A percentile compares a stretch with the other conserved stretches of the same genome.
These are phyloP conservation scores for Chaetodon auriga DNA, from an alignment of 2,113 vertebrate species.

Conservation along the genomic window DNA sequence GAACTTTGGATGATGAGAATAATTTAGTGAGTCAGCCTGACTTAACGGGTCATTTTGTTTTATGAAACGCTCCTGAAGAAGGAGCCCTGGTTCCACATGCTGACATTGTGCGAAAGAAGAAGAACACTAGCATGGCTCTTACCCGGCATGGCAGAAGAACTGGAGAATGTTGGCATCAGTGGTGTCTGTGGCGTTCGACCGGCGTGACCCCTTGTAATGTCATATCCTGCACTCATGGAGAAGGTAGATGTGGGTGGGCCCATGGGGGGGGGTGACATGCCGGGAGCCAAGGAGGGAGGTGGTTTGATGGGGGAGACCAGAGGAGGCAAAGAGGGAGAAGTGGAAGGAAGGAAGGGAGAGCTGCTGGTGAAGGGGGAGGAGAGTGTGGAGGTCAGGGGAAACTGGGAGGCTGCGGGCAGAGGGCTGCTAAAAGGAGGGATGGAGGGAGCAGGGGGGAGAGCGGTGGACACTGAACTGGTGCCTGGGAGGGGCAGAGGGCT, in stretches of 20 bases:
- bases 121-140: not conserved
- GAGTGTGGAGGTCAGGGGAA: slow-evolving; percentile 38
- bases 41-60: too few species aligned
- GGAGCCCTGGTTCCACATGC: too few species aligned
- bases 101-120: too few species aligned
- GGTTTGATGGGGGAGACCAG: slow-evolving; percentile 31
- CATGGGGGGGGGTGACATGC: slow-evolving; percentile 78
- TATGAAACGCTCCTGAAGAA: too few species aligned
- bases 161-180: slow-evolving; percentile 92
- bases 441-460: slow-evolving; percentile 65
- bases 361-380: slow-evolving; percentile 64
- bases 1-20: too few species aligned
- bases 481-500: slow-evolving; percentile 56
- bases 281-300: slow-evolving; percentile 61
- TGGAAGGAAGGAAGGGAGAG: slow-evolving; percentile 41
- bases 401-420: slow-evolving; percentile 44
- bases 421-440: slow-evolving; percentile 79
- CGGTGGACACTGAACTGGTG: slow-evolving; percentile 61
- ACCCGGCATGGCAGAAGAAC: slow-evolving; percentile 86
- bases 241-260: slow-evolving; percentile 89
- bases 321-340: slow-evolving; percentile 54
- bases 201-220: slow-evolving; percentile 95
- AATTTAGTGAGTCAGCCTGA: too few species aligned
- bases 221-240: slow-evolving; percentile 86
- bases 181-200: slow-evolving; percentile 96